phyloP scores from a whole-genome alignment of 2,888 invertebrate species.

The Pristionchus arcanus region DNA sequence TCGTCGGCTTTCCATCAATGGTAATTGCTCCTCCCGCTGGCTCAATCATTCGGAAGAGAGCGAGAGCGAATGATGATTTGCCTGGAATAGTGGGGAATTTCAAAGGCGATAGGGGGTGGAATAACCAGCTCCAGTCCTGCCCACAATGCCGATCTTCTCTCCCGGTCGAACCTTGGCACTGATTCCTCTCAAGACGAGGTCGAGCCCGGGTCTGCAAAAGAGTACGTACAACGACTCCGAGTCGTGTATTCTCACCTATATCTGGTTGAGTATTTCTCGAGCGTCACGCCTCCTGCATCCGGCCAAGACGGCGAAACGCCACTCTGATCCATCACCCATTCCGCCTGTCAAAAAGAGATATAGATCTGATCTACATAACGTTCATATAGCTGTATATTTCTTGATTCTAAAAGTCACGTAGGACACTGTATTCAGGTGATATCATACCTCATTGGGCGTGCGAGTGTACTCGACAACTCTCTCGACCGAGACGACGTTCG shows the following conservation, averaged over 20 bases:
- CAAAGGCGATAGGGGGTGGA: too few relatives aligned
- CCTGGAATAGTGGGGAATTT: too few relatives aligned
- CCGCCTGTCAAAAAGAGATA: conserved; percentile 65
- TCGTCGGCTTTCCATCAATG: conserved; percentile 89
- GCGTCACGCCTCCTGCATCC: conserved; percentile 59
- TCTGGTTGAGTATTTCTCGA: conserved; percentile 66
- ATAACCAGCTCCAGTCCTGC: conserved; percentile 79
- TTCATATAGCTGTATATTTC: too few relatives aligned
- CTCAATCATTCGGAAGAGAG: conserved; percentile 93
- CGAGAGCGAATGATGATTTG: conserved; percentile 91
- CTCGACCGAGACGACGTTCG: conserved; percentile 85
- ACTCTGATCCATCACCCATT: conserved; percentile 65
- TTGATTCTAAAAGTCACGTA: too few relatives aligned
- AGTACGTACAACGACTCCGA: background rate
- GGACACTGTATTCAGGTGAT: too few relatives aligned
- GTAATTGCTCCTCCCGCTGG: conserved; percentile 86
- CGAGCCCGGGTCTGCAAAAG: conserved; percentile 79
- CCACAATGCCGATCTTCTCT: conserved; percentile 85
- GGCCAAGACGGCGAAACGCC: conserved; percentile 64
- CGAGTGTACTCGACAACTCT: conserved; percentile 95
- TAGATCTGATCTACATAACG: too few relatives aligned
- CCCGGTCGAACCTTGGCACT: conserved; percentile 84
- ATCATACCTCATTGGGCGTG: conserved; percentile 80
- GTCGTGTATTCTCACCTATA: conserved; percentile 55
- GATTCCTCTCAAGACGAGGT: conserved; percentile 89